Evolutionary conservation across 2,888 invertebrate species (phyloP), one percentile per base, ranked within the genome.

Genomic region (Calameuta pallipes): DNA sequence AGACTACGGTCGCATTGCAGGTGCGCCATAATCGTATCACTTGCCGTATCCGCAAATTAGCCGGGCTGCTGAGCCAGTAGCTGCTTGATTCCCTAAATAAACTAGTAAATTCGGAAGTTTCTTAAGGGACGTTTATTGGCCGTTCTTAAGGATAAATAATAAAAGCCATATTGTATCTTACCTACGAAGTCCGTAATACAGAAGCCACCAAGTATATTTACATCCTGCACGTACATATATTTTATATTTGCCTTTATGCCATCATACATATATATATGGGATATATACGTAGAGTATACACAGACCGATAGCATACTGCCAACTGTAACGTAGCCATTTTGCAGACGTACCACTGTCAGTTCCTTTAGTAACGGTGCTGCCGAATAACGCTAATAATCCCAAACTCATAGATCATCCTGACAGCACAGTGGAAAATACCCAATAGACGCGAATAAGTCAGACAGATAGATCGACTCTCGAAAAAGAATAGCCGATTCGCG

Each of bases 301-400:
- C 23, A 23, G 9, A 56, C 23, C 23, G 9, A 4, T 15, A 56
- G 23, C 56, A 56, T 15, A 56, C 56, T 56, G 56, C 56, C 56
- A 56, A 56, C 23, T 1, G 56, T 56, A 56, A 56, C 56, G 56
- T 9, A 23, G 56, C 56, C 56, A 56, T 56, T 56, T 56, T 56
- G 56, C 23, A 56, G 23, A 56, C 56, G 56, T 56, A 56, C 56
- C 9, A 9, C 56, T 6, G 56, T 56, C 56, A 9, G 56, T 56
- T 56, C 23, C 56, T 23, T 23, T 23, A 76, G 11, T 33, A 76
- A 35, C 36, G 74, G 74, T 74, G 34, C 35, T 30, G 34, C 36
- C 74, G 37, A 74, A 74, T 74, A 74, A 33, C 74, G 74, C 74
- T 74, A 74, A 74, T 74, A 74, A 74, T 36, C 23, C 74, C n/a